Evolutionary conservation across 2,888 invertebrate genomes (phyloP).

Genomic region (Limnephilus lunatus): DNA sequence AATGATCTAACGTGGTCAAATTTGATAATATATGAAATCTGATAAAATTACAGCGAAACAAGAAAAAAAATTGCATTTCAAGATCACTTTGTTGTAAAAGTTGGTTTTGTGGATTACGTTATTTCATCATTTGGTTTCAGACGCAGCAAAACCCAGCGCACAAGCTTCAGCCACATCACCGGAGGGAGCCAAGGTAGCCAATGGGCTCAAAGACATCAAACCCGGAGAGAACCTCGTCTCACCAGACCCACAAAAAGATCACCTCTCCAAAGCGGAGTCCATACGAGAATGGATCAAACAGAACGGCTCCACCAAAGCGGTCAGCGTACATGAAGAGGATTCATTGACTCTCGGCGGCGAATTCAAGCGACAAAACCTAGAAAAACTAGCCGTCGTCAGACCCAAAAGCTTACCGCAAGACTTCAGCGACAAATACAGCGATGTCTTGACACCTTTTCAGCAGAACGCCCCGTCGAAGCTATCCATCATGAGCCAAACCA

Average conservation of each 20-base stretch:
- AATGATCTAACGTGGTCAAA: too few relatives aligned
- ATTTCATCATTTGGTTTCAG: slow-evolving; percentile 38
- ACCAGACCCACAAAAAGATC: slow-evolving; percentile 50
- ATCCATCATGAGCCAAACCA: slow-evolving; percentile 67
- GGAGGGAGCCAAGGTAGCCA: slow-evolving; percentile 44
- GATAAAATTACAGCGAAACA: too few relatives aligned
- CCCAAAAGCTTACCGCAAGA: slow-evolving; percentile 66
- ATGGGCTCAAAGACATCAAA: slow-evolving; percentile 45
- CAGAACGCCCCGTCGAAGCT: slow-evolving; percentile 68
- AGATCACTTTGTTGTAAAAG: neutral
- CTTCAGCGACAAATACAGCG: slow-evolving; percentile 65
- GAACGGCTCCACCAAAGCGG: slow-evolving; percentile 60
- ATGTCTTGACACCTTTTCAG: slow-evolving; percentile 68
- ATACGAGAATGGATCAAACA: slow-evolving; percentile 65
- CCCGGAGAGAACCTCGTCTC: slow-evolving; percentile 33
- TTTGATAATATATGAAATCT: too few relatives aligned
- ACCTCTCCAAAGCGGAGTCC: slow-evolving; percentile 62
- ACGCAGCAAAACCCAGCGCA: slow-evolving; percentile 18
- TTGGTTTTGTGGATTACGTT: neutral
- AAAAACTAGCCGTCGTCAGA: slow-evolving; percentile 55
- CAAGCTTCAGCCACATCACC: slow-evolving; percentile 36
- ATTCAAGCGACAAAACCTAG: slow-evolving; percentile 39
- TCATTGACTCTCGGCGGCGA: slow-evolving; percentile 33
- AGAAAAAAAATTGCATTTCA: neutral
- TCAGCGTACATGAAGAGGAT: slow-evolving; percentile 57